Evolutionary conservation across 2,113 vertebrate species (phyloP).

Genomic region (Aix galericulata): DNA sequence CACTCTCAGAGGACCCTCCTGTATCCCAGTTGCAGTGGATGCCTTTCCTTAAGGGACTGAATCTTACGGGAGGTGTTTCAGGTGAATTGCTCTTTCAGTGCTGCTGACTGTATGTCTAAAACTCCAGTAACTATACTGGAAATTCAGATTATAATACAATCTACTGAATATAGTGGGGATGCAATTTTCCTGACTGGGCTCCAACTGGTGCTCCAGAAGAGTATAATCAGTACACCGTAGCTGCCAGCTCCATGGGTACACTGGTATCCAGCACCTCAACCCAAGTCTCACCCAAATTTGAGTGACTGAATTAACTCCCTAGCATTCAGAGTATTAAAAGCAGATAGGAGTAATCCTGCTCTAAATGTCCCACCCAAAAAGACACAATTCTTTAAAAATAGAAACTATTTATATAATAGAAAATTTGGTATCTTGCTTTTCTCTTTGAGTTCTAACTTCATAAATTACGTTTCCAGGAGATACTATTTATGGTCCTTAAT

Average conservation of each 20-base stretch:
- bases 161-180: not conserved
- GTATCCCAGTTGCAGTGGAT: not conserved
- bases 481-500: not conserved
- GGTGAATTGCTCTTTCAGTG: not conserved
- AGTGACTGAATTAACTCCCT: not conserved
- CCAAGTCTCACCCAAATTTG: not conserved
- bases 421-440: not conserved
- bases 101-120: not conserved
- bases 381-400: not conserved
- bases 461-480: not conserved
- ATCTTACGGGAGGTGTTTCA: not conserved
- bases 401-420: not conserved
- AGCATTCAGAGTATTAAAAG: not conserved
- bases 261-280: not conserved
- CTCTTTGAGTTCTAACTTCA: not conserved
- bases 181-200: not conserved
- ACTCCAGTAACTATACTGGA: not conserved
- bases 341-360: not conserved
- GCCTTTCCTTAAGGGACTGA: not conserved
- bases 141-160: not conserved
- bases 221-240: not conserved
- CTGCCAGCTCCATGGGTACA: not conserved
- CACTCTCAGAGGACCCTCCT: not conserved
- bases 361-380: not conserved
- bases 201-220: not conserved